Evolutionary conservation across 2,797 vertebrate genomes (phyloP), one percentile per base, ranked within the genome.

Genomic region (Liparis tanakae): DNA sequence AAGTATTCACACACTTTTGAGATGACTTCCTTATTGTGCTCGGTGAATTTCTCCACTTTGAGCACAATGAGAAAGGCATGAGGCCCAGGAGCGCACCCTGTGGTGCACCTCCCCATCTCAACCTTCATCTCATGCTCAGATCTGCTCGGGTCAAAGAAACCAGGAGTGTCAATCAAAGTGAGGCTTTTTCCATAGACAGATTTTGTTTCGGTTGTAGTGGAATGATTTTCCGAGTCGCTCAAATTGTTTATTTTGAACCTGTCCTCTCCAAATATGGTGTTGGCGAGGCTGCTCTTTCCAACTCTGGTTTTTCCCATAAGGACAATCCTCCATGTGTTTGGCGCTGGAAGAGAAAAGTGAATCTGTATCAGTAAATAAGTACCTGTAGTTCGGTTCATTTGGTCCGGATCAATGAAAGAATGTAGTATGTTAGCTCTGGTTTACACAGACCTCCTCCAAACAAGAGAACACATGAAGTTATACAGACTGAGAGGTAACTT

Each of bases 251-350:
- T 13, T 41, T n/a, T 53, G 74, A 76, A 72, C 14, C 6, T 33
- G 22, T 33, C 20, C n/a, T 67, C 76, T 57, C 64, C 57, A 13
- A 78, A 61, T 50, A 78, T 67, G 34, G 5, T 33, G 57, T 72
- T 72, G 0, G 57, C 76, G 4, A 78, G 64, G 51, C 70, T 62
- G 64, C 76, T 78, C 10, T 68, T 72, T 37, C 76, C 76, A 61
- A 2, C n/a, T 71, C 70, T 70, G 2, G 33, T 18, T 67, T 78
- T 72, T 4, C 76, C 76, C 6, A 72, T 4, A 1, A 72, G 22
- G 22, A 62, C 50, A 0, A 72, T 33, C 33, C 75, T 66, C 17
- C 3, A n/a, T 36, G 39, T n/a, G 15, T 37, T 9, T 20, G 30
- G 2, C 25, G 14, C 74, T 77, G 10, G 9, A 63, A 63, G 30